These are phyloP conservation scores for Halictus ligatus DNA, from an alignment of 2,888 invertebrate species.

Conservation along the genomic window DNA sequence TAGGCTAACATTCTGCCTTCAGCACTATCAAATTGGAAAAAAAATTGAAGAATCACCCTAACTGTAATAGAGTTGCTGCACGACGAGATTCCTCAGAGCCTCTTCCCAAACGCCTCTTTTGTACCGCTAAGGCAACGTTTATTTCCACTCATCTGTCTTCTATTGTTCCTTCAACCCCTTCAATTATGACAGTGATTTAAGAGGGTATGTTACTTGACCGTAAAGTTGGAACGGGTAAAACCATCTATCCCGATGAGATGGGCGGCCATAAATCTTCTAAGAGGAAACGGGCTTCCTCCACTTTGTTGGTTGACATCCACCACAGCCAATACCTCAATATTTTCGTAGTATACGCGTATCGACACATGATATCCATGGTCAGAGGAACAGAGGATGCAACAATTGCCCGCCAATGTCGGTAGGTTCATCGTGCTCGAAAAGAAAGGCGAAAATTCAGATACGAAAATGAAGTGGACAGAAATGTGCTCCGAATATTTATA, in stretches of 20 bases:
- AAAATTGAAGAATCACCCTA: not conserved
- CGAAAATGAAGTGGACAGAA: not conserved
- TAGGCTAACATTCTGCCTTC: not conserved
- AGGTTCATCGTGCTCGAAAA: not conserved
- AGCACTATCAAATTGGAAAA: not conserved
- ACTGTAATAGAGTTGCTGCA: not conserved
- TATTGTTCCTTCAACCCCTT: conserved; percentile 53
- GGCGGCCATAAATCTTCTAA: conserved; percentile 51
- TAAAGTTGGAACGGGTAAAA: conserved; percentile 49
- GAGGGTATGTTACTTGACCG: conserved; percentile 43
- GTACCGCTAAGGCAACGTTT: conserved; percentile 39
- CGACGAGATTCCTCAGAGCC: not conserved
- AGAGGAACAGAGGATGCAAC: conserved; percentile 16
- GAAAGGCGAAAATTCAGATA: not conserved
- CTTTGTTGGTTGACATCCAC: conserved; percentile 64
- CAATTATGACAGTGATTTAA: conserved; percentile 61
- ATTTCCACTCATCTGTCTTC: conserved; percentile 52
- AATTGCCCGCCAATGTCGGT: conserved; percentile 33
- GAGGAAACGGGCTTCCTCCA: conserved; percentile 44
- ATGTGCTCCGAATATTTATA: not conserved
- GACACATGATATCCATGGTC: conserved; percentile 49
- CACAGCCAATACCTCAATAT: conserved; percentile 56
- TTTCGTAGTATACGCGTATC: conserved; percentile 37
- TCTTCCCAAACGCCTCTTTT: conserved; percentile 17
- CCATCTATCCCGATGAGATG: conserved; percentile 37